Conservation (phyloP, 2,888 invertebrate genomes). For the Drosophila picticornis region DNA sequence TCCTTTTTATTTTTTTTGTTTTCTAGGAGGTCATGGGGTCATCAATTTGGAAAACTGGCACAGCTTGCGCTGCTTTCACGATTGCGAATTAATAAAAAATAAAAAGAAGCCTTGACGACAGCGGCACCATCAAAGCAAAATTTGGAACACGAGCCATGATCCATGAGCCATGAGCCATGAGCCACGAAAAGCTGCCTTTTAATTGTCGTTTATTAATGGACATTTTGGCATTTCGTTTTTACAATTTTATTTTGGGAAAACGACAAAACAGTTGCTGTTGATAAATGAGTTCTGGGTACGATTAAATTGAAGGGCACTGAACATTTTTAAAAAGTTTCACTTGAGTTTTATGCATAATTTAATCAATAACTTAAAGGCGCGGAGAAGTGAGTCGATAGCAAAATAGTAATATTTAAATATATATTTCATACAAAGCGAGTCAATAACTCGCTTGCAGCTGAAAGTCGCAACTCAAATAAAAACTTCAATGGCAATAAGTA, state of each 20-base stretch:
- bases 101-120: slow-evolving; percentile 20
- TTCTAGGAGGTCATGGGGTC: slow-evolving; percentile 63
- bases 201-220: slow-evolving; percentile 66
- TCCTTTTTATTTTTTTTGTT: not conserved
- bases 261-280: slow-evolving; percentile 51
- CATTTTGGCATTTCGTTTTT: slow-evolving; percentile 32
- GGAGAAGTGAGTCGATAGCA: not conserved
- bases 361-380: slow-evolving; percentile 1
- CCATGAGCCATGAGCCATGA: slow-evolving; percentile 5
- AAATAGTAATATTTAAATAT: not conserved
- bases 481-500: slow-evolving; percentile 48
- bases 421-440: slow-evolving; percentile 5
- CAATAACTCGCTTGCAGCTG: slow-evolving; percentile 11
- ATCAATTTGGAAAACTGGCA: slow-evolving; percentile 65
- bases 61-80: slow-evolving; percentile 47
- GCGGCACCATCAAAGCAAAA: slow-evolving; percentile 63
- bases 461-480: slow-evolving; percentile 37
- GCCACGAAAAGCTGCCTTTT: slow-evolving; percentile 35
- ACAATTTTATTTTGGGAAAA: slow-evolving; percentile 30
- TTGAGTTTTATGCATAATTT: not conserved
- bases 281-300: slow-evolving; percentile 45
- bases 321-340: not conserved
- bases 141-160: slow-evolving; percentile 35
- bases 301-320: slow-evolving; percentile 10
- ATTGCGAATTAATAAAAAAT: slow-evolving; percentile 41